Evolutionary conservation across 2,888 invertebrate genomes (phyloP), one percentile per base, ranked within the genome.

Genomic region (Rotaria magnacalcarata): DNA sequence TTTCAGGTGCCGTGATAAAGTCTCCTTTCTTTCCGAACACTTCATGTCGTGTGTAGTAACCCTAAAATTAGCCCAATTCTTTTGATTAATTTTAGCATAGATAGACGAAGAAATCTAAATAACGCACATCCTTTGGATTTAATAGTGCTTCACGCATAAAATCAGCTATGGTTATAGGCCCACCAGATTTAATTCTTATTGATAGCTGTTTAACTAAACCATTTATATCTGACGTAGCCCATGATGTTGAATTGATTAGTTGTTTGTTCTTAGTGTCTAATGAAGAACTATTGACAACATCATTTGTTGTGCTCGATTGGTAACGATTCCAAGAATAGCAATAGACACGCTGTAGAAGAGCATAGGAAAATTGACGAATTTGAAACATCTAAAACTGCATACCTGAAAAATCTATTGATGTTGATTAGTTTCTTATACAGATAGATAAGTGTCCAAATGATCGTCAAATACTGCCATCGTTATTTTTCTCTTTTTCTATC

Each of bases 1-100:
- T 94, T 93, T 99, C 99, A 8, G 99, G 99, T 0, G 98, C 97
- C 8, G 99, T 99, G 87, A 95, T 94, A 89, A 98, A 99, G 91
- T 99, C 98, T 0, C 98, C 99, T 16, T 93, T 91, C 85, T 93
- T 92, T 0, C 98, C 97, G 90, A 98, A 95, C 2, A 96, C 95
- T 92, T 97, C 95, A 88, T 93, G 94, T 56, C 88, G 89, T 94
- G 96, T 96, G 90, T 97, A 97, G 92, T 97, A 98, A 6, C 97
- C 97, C 91, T 91, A 88, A 67, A 88, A 60, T 21, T 43, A 34
- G 52, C 21, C 34, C 6, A 3, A 34, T 6, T 14, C 54, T 50
- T 1, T 24, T 50, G n/a, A 50, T 27, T 85, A 27, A 11, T 67
- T 47, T 75, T 24, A 24, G 0, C 43, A 75, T 43, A 27, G 2